These are phyloP conservation scores for Phymorhynchus buccinoides DNA, from an alignment of 1,140 invertebrate species.

Conservation along the genomic window DNA sequence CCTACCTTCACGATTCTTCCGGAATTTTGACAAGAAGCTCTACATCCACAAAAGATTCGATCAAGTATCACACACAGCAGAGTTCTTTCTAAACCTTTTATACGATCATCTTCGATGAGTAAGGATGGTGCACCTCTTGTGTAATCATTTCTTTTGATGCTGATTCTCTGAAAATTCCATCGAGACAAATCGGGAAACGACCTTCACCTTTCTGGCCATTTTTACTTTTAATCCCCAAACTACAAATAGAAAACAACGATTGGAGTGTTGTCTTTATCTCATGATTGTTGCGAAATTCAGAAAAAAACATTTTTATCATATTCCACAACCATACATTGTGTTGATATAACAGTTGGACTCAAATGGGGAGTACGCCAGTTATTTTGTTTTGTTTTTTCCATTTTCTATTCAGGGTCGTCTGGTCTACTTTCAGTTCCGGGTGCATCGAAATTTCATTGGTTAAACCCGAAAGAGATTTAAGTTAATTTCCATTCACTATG, in stretches of 20 bases:
- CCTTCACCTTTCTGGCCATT: not conserved
- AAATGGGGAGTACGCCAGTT: too few relatives aligned
- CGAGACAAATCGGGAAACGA: not conserved
- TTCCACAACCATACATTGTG: too few relatives aligned
- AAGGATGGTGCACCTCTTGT: not conserved
- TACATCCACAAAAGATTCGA: not conserved
- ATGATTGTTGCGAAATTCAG: too few relatives aligned
- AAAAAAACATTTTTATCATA: too few relatives aligned
- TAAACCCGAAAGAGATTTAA: not conserved
- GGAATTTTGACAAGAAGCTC: too few relatives aligned
- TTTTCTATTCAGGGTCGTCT: not conserved
- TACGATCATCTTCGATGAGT: not conserved
- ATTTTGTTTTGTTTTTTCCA: not conserved
- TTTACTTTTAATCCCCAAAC: too few relatives aligned
- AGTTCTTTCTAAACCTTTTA: not conserved
- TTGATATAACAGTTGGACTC: too few relatives aligned
- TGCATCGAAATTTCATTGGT: slow-evolving; percentile 12
- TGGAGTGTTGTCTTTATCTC: too few relatives aligned
- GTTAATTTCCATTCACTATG: not conserved
- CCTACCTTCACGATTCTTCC: too few relatives aligned
- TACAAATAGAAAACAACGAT: too few relatives aligned
- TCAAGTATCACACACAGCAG: not conserved
- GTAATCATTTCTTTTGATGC: not conserved
- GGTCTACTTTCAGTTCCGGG: slow-evolving; percentile 25
- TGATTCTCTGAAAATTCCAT: not conserved